Percentiles rank a stretch among this genome's conserved stretches.
Conservation (phyloP, 2,888 invertebrate genomes). For the Schizaphis graminum region DNA sequence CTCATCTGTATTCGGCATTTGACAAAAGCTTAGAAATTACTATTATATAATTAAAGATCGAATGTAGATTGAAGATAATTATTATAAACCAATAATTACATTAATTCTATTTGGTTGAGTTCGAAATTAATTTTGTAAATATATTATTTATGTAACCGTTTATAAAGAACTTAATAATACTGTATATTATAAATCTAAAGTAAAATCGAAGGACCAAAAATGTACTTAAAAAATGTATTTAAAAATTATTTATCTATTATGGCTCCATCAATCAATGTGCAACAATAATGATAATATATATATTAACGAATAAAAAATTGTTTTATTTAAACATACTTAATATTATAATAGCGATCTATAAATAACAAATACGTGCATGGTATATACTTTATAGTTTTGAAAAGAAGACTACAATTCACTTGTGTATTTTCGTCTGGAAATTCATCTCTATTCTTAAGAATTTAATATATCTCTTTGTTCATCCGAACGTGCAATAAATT, state of each 20-base stretch:
- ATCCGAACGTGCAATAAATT: too few relatives aligned
- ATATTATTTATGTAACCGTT: neutral
- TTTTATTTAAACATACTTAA: too few relatives aligned
- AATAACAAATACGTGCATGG: too few relatives aligned
- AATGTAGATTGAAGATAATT: neutral
- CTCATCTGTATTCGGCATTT: neutral
- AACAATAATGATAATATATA: neutral
- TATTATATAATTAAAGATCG: neutral
- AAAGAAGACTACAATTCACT: too few relatives aligned
- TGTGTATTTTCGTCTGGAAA: too few relatives aligned
- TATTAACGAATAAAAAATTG: neutral
- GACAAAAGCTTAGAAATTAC: neutral
- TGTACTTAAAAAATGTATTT: neutral
- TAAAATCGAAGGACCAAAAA: neutral
- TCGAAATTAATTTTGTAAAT: neutral
- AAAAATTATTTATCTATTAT: neutral
- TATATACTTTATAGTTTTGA: too few relatives aligned
- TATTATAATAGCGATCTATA: too few relatives aligned
- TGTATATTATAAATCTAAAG: neutral
- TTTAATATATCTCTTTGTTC: too few relatives aligned
- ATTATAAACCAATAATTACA: too few relatives aligned
- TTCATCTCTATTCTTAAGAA: too few relatives aligned
- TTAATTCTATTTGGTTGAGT: too few relatives aligned
- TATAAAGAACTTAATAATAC: neutral
- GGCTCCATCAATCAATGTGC: fast-evolving